phyloP scores from a whole-genome alignment of 2,113 vertebrate species.

The Cyprinodon tularosa region DNA sequence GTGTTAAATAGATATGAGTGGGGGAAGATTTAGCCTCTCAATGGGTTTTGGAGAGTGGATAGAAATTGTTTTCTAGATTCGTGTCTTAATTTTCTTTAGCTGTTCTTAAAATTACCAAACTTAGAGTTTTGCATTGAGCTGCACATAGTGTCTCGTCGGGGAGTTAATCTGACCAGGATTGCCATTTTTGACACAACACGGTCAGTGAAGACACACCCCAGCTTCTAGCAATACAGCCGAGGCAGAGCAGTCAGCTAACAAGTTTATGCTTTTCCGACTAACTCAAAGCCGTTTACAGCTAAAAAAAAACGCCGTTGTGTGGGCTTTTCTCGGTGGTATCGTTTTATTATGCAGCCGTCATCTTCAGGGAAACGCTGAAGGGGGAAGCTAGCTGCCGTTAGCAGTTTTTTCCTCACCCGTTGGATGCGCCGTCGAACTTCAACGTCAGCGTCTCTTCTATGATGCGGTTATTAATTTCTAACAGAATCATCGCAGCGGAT shows the following conservation, averaged over 20 bases:
- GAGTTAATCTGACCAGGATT: neutral
- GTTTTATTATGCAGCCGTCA: neutral
- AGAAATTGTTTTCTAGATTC: neutral
- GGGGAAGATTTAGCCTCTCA: neutral
- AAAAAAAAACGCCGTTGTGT: neutral
- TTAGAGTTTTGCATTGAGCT: neutral
- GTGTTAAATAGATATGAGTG: neutral
- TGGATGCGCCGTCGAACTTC: conserved; percentile 94
- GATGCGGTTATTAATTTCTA: conserved; percentile 98
- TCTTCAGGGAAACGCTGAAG: neutral
- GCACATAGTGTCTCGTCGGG: too few species aligned
- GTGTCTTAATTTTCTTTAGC: neutral
- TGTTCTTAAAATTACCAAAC: neutral
- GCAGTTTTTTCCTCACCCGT: conserved; percentile 85
- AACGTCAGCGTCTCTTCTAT: conserved; percentile 93
- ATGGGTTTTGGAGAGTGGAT: too few species aligned
- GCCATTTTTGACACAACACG: conserved; percentile 9
- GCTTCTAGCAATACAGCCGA: conserved; percentile 22
- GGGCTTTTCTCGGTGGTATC: neutral
- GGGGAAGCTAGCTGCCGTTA: conserved; percentile 46
- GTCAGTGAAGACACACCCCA: conserved; percentile 72
- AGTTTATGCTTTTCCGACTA: fast-evolving
- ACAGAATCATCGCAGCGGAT: conserved; percentile 90
- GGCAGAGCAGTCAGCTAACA: neutral
- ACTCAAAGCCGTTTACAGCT: too few species aligned